Conservation (phyloP, 1,140 invertebrate species). For the Brachionus asplanchnoidis region DNA sequence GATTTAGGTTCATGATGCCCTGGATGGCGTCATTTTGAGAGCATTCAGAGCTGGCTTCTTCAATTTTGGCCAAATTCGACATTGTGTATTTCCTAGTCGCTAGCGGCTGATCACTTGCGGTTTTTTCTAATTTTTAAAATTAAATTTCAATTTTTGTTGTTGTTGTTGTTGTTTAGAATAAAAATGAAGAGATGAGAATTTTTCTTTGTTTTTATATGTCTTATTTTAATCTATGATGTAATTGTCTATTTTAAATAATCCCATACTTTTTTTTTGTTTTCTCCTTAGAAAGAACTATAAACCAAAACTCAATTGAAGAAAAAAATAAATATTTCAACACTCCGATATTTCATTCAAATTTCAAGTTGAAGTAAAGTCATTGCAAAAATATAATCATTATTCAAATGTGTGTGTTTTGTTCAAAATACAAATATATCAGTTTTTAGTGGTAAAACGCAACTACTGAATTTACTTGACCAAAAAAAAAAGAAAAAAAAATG, state of each 20-base stretch:
- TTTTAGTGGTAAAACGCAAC: neutral
- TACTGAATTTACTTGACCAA: slow-evolving; percentile 17
- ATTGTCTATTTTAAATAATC: slow-evolving; percentile 36
- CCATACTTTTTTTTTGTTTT: slow-evolving; percentile 13
- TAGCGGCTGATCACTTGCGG: neutral
- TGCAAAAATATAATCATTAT: slow-evolving; percentile 7
- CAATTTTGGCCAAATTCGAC: neutral
- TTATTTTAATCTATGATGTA: neutral
- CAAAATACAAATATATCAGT: neutral
- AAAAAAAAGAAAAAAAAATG: neutral
- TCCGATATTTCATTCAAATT: neutral
- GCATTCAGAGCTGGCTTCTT: neutral
- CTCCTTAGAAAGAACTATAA: neutral
- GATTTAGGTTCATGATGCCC: neutral
- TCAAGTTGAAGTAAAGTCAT: neutral
- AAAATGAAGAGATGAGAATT: neutral
- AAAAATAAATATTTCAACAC: slow-evolving; percentile 19
- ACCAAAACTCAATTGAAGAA: slow-evolving; percentile 10
- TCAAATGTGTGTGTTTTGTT: neutral
- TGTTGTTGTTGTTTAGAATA: slow-evolving; percentile 13
- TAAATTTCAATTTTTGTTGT: neutral
- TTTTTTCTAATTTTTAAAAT: neutral
- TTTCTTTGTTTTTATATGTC: slow-evolving; percentile 9
- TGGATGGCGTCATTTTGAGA: neutral
- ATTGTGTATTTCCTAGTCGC: neutral